Percentiles rank a stretch among this genome's conserved stretches.
phyloP scores from a whole-genome alignment of 2,888 invertebrate genomes.

The Callimorpha dominula region DNA sequence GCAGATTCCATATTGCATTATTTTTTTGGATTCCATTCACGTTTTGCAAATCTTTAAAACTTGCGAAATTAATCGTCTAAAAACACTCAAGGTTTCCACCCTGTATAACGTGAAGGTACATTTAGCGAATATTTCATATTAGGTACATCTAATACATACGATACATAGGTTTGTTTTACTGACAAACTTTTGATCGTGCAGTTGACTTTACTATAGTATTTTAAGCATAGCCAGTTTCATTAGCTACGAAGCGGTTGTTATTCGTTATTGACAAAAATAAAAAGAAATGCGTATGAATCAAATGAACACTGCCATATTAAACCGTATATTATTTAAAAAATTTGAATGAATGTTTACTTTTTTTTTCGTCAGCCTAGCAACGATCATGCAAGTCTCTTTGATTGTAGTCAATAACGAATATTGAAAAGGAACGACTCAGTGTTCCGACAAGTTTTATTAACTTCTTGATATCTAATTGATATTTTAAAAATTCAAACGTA shows the following conservation, averaged over 20 bases:
- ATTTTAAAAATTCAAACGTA: constrained; percentile 26
- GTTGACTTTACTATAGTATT: constrained; percentile 26
- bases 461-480: constrained; percentile 28
- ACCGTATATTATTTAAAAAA: neutral
- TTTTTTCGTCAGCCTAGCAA: neutral
- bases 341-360: neutral
- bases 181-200: constrained; percentile 18
- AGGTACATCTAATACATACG: constrained; percentile 23
- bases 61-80: too few species aligned
- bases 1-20: too few species aligned
- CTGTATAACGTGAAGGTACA: too few species aligned
- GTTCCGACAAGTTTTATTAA: neutral
- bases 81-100: too few species aligned
- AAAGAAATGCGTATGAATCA: neutral
- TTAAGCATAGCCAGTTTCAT: neutral
- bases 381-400: neutral
- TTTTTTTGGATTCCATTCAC: too few species aligned
- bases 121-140: too few species aligned
- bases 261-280: constrained; percentile 2
- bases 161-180: constrained; percentile 20
- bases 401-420: neutral
- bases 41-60: too few species aligned
- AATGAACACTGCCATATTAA: neutral
- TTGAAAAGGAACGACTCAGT: neutral
- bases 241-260: constrained; percentile 13